Evolutionary conservation across 2,113 vertebrate genomes (phyloP), one percentile per base, ranked within the genome.

Genomic region (Falcunculus frontatus): DNA sequence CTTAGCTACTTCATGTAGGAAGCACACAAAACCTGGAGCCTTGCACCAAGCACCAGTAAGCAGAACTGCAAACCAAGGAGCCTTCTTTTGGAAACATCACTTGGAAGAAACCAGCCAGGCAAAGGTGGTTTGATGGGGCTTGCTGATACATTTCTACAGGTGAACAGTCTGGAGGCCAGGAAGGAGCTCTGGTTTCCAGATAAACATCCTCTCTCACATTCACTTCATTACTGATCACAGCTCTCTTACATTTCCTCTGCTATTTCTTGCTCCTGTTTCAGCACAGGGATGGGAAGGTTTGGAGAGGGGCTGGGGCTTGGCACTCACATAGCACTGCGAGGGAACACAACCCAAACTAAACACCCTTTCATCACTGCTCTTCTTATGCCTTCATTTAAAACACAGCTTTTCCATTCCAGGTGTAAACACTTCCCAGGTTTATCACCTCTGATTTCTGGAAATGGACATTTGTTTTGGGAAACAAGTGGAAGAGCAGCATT

Each of bases 301-400:
- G 92, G 64, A 73, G 37, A 16, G 26, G 60, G 18, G 52, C 73
- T 62, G 20, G 53, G 63, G 44, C n/a, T 75, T 8, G 49, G 57
- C 0, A 2, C 26, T 78, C 0, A 0, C 57, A 25, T 21, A n/a
- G 44, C 0, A 0, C 60, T 63, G 39, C 3, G 2, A 72, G 37
- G 37, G 47, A 73, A 11, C 44, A 57, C n/a, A 65, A 32, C 46
- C 52, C 74, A 50, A 55, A 85, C 22, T 16, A 75, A 83, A 30
- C 32, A 69, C 39, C 8, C 11, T 46, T 42, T 44, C 41, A 35
- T 41, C 17, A 3, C 27, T 50, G 57, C 44, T 6, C 19, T 50
- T 32, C 44, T 83, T 46, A 44, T 20, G n/a, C 37, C 67, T 64
- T 41, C 53, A 60, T 72, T 91, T 91, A 72, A 77, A 92, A 46